phyloP scores from a whole-genome alignment of 2,888 invertebrate species.

The Dorcus hopei region DNA sequence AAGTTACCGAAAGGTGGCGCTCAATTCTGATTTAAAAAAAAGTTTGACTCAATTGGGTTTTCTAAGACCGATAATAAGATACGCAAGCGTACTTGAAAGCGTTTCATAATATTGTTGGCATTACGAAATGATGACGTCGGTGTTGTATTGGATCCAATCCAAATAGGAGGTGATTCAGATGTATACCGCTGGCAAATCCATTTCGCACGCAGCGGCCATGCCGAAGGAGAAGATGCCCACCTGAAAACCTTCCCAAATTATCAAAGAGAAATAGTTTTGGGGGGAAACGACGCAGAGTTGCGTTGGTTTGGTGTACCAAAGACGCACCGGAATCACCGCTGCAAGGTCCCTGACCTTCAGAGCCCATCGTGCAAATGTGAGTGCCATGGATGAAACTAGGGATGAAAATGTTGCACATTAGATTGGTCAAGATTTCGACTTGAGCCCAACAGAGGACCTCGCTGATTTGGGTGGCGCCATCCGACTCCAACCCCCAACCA shows the following conservation, averaged over 20 bases:
- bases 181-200: slow-evolving; percentile 35
- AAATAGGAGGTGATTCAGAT: slow-evolving; percentile 34
- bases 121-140: neutral
- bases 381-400: slow-evolving; percentile 44
- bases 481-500: slow-evolving; percentile 51
- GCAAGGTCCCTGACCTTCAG: slow-evolving; percentile 50
- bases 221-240: slow-evolving; percentile 15
- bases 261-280: neutral
- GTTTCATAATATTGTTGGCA: too few species aligned
- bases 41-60: too few species aligned
- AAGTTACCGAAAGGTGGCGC: too few species aligned
- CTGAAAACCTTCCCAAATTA: neutral
- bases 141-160: slow-evolving; percentile 32
- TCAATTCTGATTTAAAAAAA: too few species aligned
- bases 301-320: slow-evolving; percentile 8
- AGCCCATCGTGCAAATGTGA: slow-evolving; percentile 52
- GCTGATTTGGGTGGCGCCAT: slow-evolving; percentile 19
- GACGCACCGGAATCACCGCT: slow-evolving; percentile 51
- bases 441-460: slow-evolving; percentile 7
- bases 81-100: too few species aligned
- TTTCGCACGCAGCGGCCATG: slow-evolving; percentile 31
- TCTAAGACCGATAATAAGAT: too few species aligned
- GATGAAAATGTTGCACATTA: slow-evolving; percentile 48
- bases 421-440: slow-evolving; percentile 7
- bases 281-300: neutral